These are phyloP conservation scores for Apaloderma vittatum DNA, from an alignment of 2,113 vertebrate genomes.

Conservation along the genomic window DNA sequence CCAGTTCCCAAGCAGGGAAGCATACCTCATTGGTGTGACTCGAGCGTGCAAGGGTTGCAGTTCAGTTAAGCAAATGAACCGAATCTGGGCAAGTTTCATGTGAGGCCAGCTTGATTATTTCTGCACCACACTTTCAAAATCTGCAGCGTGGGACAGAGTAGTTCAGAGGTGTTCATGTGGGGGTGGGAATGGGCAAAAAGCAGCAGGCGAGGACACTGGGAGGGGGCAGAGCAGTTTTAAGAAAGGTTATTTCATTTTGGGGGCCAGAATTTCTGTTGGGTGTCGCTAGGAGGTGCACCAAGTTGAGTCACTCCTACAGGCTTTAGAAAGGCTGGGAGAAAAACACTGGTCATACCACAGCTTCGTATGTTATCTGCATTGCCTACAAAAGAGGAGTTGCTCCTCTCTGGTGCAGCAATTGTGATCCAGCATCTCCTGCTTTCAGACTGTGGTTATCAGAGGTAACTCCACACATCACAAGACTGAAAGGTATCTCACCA, in stretches of 20 bases:
- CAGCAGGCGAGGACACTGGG: neutral
- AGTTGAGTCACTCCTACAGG: neutral
- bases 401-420: neutral
- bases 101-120: neutral
- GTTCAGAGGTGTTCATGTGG: neutral
- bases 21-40: neutral
- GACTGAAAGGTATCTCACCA: neutral
- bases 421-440: neutral
- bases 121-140: neutral
- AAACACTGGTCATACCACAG: neutral
- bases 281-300: neutral
- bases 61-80: neutral
- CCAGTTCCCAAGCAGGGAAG: neutral
- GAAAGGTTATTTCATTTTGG: neutral
- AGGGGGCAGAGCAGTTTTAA: neutral
- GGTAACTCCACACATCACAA: neutral
- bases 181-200: neutral
- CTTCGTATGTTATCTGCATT: neutral
- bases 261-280: neutral
- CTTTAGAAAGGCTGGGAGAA: neutral
- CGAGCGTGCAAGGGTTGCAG: fast-evolving
- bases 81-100: neutral
- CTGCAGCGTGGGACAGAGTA: neutral
- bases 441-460: neutral
- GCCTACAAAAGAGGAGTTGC: neutral